These are phyloP conservation scores for Gryllus longicercus DNA, from an alignment of 2,888 invertebrate genomes.

Conservation along the genomic window DNA sequence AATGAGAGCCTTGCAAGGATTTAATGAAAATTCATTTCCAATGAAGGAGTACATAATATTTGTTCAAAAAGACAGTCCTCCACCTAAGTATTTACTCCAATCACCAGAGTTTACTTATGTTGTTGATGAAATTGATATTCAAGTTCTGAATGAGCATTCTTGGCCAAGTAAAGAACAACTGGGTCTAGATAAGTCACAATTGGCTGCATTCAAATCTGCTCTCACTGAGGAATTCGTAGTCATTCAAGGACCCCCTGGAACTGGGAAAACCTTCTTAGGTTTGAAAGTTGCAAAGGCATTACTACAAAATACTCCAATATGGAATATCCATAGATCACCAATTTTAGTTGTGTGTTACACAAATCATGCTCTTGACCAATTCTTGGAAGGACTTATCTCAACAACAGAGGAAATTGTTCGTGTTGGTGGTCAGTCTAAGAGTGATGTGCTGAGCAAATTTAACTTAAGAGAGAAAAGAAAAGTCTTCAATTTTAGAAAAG, in stretches of 20 bases:
- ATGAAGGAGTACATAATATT: conserved; percentile 66
- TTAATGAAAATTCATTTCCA: conserved; percentile 58
- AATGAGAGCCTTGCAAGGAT: conserved; percentile 62
- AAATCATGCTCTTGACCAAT: conserved; percentile 85
- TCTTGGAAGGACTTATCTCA: conserved; percentile 64
- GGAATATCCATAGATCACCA: conserved; percentile 53
- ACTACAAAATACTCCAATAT: conserved; percentile 26
- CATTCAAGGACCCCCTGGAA: conserved; percentile 86
- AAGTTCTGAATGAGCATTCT: conserved; percentile 29
- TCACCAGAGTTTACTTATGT: conserved; percentile 6
- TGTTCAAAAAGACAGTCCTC: conserved; percentile 41
- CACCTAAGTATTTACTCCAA: conserved; percentile 47
- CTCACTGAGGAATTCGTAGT: conserved; percentile 69
- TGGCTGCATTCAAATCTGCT: conserved; percentile 63
- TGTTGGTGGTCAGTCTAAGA: conserved; percentile 67
- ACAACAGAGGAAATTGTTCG: conserved; percentile 61
- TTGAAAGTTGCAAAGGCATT: conserved; percentile 62
- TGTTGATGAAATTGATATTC: conserved; percentile 35
- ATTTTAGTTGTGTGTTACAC: conserved; percentile 78
- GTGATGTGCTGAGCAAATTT: conserved; percentile 44
- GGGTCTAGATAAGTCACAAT: conserved; percentile 64
- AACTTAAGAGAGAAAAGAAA: conserved; percentile 28
- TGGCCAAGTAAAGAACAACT: conserved; percentile 54
- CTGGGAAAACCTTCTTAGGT: conserved; percentile 80
- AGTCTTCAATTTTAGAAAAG: neutral